These are phyloP conservation scores for Chascanopsetta lugubris DNA, from an alignment of 2,113 vertebrate species.

Conservation along the genomic window DNA sequence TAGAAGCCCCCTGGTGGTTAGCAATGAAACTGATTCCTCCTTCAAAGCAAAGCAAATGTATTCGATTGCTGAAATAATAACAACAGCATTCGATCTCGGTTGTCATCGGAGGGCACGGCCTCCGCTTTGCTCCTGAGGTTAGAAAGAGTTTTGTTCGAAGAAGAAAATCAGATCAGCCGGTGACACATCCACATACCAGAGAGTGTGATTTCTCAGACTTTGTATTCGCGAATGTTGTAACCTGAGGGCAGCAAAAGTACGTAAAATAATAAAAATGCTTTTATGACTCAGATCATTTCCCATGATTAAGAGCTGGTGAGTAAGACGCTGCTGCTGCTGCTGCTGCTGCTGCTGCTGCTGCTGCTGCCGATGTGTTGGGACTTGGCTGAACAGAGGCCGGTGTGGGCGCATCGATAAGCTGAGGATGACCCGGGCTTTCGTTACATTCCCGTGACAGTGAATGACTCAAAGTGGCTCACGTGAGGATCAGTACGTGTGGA, in stretches of 20 bases:
- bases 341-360: too few species aligned
- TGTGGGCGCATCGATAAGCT: conserved; percentile 30
- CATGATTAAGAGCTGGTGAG: conserved; percentile 56
- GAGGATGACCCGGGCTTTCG: conserved; percentile 40
- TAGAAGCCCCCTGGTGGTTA: not conserved
- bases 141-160: not conserved
- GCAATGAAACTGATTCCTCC: not conserved
- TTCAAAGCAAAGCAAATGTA: not conserved
- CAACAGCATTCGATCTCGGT: not conserved
- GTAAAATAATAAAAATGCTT: conserved; percentile 31
- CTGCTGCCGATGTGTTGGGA: conserved; percentile 52
- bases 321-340: conserved; percentile 51
- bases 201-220: not conserved
- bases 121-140: not conserved
- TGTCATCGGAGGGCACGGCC: not conserved
- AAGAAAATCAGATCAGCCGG: not conserved
- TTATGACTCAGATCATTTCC: conserved; percentile 45
- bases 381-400: conserved; percentile 14
- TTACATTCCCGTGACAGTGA: conserved; percentile 41
- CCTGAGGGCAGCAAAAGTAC: conserved; percentile 30
- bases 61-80: not conserved
- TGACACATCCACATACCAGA: not conserved
- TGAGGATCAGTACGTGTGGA: conserved; percentile 35
- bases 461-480: conserved; percentile 52
- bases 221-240: conserved; percentile 19